Base-by-base conservation (phyloP, 2,797 vertebrate genomes). In the Fundulus diaphanus region DNA sequence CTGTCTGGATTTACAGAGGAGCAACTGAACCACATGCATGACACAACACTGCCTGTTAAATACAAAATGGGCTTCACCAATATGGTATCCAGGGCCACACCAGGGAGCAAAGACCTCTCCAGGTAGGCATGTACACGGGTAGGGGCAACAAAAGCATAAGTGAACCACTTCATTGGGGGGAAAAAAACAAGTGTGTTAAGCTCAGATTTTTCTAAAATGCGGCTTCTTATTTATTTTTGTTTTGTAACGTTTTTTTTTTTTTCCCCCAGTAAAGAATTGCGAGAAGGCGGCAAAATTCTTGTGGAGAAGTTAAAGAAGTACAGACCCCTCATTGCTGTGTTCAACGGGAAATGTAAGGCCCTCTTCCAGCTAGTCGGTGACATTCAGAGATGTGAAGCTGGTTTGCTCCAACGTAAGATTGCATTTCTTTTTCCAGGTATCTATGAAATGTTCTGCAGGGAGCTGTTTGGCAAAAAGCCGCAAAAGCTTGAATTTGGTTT, bases 391-490 rank as follows among this genome's bases (percentile, higher is more conserved):
- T n/a, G n/a, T 29, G 3, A 49, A 56, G n/a, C 8, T 1, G 20
- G 1, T 24, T 27, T 52, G 22, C 22, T 40, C 29, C 0, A 20
- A 40, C 6, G 67, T 16, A 5, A 52, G 2, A 49, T 15, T 48
- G 31, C 11, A 44, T 11, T 68, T 27, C 51, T 2, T 27, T 76
- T 33, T 27, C 20, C 72, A 99, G 98, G 98, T 91, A 99, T 99
- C 92, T 99, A 98, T 94, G 98, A 99, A 94, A 99, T 99, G 95
- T 99, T 99, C 95, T 99, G 98, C 93, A 96, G 96, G 94, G 98
- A 99, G 88, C 89, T 99, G 88, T 99, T 99, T 95, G 98, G 98
- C 78, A 96, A 99, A 89, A 99, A 96, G 89, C 96, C 98, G 79
- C 96, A 97, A 92, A 97, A 95, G 3, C 94, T 99, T 73, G 95